Evolutionary conservation across 1,140 invertebrate genomes (phyloP), one percentile per base, ranked within the genome.

Genomic region (Lepidurus apus): DNA sequence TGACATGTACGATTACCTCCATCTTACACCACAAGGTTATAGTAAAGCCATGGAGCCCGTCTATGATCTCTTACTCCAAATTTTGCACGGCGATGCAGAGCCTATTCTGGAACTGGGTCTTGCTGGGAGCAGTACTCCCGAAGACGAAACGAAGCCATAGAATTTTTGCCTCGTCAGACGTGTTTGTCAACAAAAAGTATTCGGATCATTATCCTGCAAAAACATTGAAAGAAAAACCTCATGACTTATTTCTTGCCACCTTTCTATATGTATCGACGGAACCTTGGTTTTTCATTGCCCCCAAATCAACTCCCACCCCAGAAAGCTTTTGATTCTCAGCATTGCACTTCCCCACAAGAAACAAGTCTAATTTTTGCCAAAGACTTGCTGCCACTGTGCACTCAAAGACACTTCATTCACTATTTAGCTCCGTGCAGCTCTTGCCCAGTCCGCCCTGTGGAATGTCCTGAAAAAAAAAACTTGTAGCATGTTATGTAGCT

Each of bases 1-100:
- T 82, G 94, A 96, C 84, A 93, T 96, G 92, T 90, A 91, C 83
- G 95, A 97, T 85, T 96, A 95, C 85, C 87, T 95, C 43, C 92
- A 95, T 83, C 88, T 95, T 44, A 95, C 93, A 3, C 91, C 92
- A 85, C 87, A 90, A 76, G 94, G 93, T 73, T 94, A 94, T 85
- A 87, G 89, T 81, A 95, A 95, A 85, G 91, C 91, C 34, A 93
- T 94, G 86, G 92, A 93, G 85, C 91, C 92, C 44, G 88, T 94
- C 44, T 88, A 92, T 85, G 92, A 93, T 85, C 86, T 93, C 79
- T 85, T 94, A 13, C 87, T 89, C 79, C 91, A 94, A 84, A 65
- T 65, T 65, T 65, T 65, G 53, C 53, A 65, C 53, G 53, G 9
- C 53, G 53, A 65, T 65, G 53, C 53, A 65, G 53, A 65, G 21